These are phyloP conservation scores for Drepana falcataria DNA, from an alignment of 2,888 invertebrate species.

Conservation along the genomic window DNA sequence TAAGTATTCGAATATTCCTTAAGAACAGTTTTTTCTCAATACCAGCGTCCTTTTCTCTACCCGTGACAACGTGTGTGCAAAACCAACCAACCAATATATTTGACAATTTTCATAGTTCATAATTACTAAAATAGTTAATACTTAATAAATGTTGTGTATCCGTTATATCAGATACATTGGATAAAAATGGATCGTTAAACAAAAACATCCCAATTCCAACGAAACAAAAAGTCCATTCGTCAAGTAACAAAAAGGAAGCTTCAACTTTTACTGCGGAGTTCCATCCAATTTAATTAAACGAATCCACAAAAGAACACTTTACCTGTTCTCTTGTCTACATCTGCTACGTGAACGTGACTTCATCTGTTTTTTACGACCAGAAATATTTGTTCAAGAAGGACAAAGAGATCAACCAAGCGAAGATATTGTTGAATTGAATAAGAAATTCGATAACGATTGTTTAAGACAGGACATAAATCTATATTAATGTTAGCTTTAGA, in stretches of 20 bases:
- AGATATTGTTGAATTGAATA: no score
- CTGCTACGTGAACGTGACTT: slow-evolving; percentile 20
- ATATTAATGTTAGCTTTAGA: no score
- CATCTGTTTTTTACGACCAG: slow-evolving; percentile 28
- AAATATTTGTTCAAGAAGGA: slow-evolving; percentile 10
- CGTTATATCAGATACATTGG: neutral
- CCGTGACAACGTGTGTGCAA: no score
- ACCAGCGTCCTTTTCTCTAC: no score
- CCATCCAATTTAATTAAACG: slow-evolving; percentile 17
- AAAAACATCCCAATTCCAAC: neutral
- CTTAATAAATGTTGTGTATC: no score
- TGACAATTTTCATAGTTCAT: no score
- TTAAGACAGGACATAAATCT: no score
- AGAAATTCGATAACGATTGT: neutral
- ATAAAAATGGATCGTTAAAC: neutral
- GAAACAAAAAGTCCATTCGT: neutral
- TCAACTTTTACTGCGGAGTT: slow-evolving; percentile 1
- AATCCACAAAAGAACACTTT: slow-evolving; percentile 13
- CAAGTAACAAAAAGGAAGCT: neutral
- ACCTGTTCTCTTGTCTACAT: slow-evolving; percentile 10
- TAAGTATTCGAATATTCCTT: no score
- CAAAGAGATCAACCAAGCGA: slow-evolving; percentile 18
- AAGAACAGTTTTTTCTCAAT: no score
- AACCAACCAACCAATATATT: no score
- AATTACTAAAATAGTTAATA: no score